Base-by-base conservation (phyloP, 2,888 invertebrate genomes). In the Carabus problematicus region DNA sequence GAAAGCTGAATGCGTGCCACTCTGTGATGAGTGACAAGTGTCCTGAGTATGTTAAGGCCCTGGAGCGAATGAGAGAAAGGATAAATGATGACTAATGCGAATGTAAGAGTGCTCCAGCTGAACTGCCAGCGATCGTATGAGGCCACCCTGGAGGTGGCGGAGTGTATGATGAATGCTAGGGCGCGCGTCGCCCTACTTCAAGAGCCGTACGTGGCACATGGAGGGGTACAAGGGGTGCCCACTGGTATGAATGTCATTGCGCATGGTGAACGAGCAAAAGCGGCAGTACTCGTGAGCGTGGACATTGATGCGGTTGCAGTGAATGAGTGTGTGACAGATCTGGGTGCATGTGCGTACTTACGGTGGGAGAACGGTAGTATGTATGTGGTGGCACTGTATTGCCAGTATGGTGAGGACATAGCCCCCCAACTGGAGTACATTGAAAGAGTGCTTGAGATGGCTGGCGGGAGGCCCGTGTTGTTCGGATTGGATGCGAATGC, bases 401-500 rank as follows among this genome's bases (percentile, higher is more conserved):
- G 72, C 4, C 18, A 47, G 59, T 70, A 47, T 45, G 68, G 69
- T 0, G 3, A 19, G 4, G 47, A 63, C 0, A 45, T 71, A 12
- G 59, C 8, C n/a, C 54, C 55, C 49, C 63, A 41, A 12, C 9
- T 72, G 2, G 61, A 39, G 2, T 70, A 62, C 45, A 7, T 72
- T 58, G 70, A 60, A 0, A 12, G 47, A 8, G 19, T 67, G 14
- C 8, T 68, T 1, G 11, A 3, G 0, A 19, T 47, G 16, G 7
- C 54, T 29, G 8, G 45, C 9, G 55, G 18, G 3, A 52, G 39
- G 1, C 12, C 52, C n/a, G 12, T 73, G 1, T 2, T 76, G 1
- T 7, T 73, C 1, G 73, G 73, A 0, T 71, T 74, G 63, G 74
- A 75, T 70, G 75, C 74, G 8, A 75, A 75, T 62, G 74, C 74